Evolutionary conservation across 2,888 invertebrate genomes (phyloP).

Genomic region (Clepsis dumicolana): DNA sequence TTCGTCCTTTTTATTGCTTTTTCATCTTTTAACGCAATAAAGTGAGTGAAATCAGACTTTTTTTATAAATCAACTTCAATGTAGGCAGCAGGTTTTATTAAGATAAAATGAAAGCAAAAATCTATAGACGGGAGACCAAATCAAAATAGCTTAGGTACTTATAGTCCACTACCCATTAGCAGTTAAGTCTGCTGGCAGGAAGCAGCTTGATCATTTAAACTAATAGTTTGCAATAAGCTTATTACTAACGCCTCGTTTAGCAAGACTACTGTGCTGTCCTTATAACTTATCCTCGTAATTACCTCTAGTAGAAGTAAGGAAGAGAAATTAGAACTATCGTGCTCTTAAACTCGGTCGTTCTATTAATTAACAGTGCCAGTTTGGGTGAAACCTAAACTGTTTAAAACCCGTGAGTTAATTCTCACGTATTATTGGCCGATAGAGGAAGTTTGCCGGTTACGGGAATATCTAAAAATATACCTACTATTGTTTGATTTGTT

Average conservation of each 20-base stretch:
- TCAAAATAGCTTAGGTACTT: neutral
- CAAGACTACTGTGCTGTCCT: neutral
- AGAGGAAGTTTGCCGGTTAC: conserved; percentile 27
- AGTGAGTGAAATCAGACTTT: neutral
- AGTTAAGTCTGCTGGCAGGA: neutral
- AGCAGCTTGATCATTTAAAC: neutral
- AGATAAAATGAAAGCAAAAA: neutral
- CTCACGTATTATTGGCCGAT: conserved; percentile 12
- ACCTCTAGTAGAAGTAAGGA: neutral
- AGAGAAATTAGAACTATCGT: conserved; percentile 16
- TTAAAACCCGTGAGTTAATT: conserved; percentile 28
- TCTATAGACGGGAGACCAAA: neutral
- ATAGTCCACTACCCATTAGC: neutral
- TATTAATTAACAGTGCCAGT: conserved; percentile 14
- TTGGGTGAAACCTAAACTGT: conserved; percentile 9
- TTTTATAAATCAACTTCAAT: neutral
- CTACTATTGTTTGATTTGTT: conserved; percentile 34
- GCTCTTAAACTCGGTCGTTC: neutral
- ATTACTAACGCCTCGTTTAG: neutral
- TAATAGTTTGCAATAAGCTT: neutral
- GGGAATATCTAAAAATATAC: conserved; percentile 29
- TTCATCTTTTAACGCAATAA: conserved; percentile 18
- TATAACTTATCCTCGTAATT: neutral
- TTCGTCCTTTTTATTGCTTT: conserved; percentile 18
- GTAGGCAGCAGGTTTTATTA: neutral